Base-by-base conservation (phyloP, 2,797 vertebrate genomes). In the Capromys pilorides region DNA sequence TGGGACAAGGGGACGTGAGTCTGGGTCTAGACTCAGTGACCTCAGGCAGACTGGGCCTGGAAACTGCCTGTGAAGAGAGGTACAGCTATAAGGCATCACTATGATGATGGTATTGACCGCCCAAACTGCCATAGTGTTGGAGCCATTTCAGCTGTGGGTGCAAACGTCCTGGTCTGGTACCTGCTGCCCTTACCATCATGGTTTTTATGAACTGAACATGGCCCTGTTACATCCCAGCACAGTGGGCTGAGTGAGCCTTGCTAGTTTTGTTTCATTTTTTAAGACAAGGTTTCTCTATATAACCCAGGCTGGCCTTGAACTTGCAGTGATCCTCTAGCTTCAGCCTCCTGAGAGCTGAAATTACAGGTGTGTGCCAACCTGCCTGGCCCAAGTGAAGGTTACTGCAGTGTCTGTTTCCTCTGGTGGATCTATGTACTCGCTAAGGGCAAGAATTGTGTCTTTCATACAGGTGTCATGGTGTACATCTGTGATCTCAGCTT, bases 201-300 rank as follows among this genome's bases (percentile, higher is more conserved):
- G 11, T 39, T 24, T 33, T 13, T 31, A 39, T 18, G n/a, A 45
- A 45, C 7, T 12, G 66, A 71, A 61, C 54, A 59, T 5, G 22
- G 24, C 39, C 49, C 45, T 9, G 12, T n/a, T 5, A 8, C n/a
- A 14, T 5, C 2, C 12, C 5, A 3, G n/a, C 14, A 14, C 26
- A 24, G 54, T 21, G 26, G 26, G 19, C 79, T 31, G 19, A 39
- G 51, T 16, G 39, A 49, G 36, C 19, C n/a, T 64, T 33, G 3
- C 36, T 5, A 19, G 61, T 62, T 62, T 67, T 73, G 71, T 73
- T 24, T 41, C 12, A 10, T 4, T 73, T 41, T 41, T 73, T 73
- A 39, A 26, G 39, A 24, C 36, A 21, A 26, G 36, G 39, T 24
- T 22, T 73, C 10, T 6, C 36, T 39, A 71, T 39, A 36, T 24